A percentile compares a stretch with the other conserved stretches of the same genome.
These are phyloP conservation scores for Anoplolepis gracilipes DNA, from an alignment of 1,140 invertebrate species.

Conservation along the genomic window DNA sequence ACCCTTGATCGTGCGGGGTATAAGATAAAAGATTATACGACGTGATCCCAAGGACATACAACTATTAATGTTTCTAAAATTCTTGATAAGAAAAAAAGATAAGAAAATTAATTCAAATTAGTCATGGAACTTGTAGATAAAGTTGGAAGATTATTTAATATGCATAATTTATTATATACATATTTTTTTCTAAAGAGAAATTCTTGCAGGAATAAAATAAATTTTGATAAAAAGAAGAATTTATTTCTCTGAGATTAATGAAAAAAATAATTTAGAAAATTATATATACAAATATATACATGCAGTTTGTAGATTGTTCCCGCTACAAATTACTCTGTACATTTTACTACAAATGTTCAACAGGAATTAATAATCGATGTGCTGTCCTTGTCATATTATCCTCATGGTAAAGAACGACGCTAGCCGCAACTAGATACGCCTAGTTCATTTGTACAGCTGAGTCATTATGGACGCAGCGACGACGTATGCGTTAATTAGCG, in stretches of 20 bases:
- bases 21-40: slow-evolving; percentile 35
- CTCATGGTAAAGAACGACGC: neutral
- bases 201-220: neutral
- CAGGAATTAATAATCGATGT: neutral
- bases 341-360: neutral
- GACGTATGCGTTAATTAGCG: slow-evolving; percentile 75
- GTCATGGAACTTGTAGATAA: neutral
- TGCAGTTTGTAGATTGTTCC: neutral
- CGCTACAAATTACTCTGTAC: neutral
- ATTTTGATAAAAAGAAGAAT: neutral
- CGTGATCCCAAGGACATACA: neutral
- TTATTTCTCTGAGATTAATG: no score
- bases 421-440: slow-evolving; percentile 27
- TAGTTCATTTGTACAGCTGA: slow-evolving; percentile 79
- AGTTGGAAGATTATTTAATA: neutral
- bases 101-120: neutral
- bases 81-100: neutral
- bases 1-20: neutral
- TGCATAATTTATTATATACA: neutral
- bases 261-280: neutral
- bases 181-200: neutral
- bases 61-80: slow-evolving; percentile 1
- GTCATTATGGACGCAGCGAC: slow-evolving; percentile 69
- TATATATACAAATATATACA: neutral
- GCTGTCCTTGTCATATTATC: slow-evolving; percentile 1